A percentile compares a stretch with the other conserved stretches of the same genome.
Evolutionary conservation across 2,888 invertebrate genomes (phyloP).

Genomic region (Branchipolynoe longqiensis): DNA sequence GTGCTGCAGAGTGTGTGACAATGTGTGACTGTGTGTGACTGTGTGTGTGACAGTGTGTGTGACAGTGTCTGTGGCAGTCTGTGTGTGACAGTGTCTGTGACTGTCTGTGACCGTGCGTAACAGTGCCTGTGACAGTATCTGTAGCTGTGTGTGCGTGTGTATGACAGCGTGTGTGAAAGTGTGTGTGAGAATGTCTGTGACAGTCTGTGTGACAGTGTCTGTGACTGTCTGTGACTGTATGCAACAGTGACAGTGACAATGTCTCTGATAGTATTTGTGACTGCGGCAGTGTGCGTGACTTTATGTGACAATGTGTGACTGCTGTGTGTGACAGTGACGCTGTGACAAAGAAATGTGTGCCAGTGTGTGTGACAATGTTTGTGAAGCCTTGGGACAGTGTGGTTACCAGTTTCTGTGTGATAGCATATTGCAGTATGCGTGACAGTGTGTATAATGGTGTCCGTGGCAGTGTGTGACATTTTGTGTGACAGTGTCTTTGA

Average conservation of each 20-base stretch:
- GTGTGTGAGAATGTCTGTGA: not conserved
- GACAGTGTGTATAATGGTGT: too few species aligned
- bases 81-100: not conserved
- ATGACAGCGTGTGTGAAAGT: too few species aligned
- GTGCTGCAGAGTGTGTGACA: not conserved
- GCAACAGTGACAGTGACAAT: too few species aligned
- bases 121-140: not conserved
- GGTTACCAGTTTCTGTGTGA: too few species aligned
- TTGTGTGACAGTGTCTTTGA: too few species aligned
- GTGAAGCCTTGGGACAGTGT: not conserved
- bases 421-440: too few species aligned
- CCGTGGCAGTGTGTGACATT: too few species aligned
- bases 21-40: not conserved
- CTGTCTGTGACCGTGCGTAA: not conserved
- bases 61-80: too few species aligned
- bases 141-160: too few species aligned
- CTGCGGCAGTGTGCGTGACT: too few species aligned
- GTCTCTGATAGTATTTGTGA: too few species aligned
- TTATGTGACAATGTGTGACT: not conserved
- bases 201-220: not conserved
- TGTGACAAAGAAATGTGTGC: not conserved
- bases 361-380: not conserved
- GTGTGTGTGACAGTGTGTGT: not conserved
- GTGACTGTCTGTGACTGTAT: not conserved
- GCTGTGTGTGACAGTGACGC: not conserved